These are phyloP conservation scores for Aporophyla nigra DNA, from an alignment of 2,888 invertebrate genomes.

Conservation along the genomic window DNA sequence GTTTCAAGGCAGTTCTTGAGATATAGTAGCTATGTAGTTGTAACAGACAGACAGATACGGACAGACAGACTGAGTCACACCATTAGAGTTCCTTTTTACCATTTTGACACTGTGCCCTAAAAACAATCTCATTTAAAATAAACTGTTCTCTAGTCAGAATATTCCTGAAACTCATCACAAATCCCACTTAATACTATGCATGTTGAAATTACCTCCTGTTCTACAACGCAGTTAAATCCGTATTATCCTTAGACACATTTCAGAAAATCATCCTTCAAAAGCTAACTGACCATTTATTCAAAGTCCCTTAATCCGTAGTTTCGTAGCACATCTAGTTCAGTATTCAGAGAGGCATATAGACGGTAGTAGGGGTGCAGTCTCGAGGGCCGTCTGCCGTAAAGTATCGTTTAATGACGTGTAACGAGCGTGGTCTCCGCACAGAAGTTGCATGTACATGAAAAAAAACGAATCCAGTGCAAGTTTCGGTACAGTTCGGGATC, in stretches of 20 bases:
- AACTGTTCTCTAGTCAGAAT: neutral
- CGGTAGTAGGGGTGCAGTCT: conserved; percentile 82
- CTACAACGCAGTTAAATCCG: neutral
- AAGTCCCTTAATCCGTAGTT: conserved; percentile 60
- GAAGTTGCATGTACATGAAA: conserved; percentile 81
- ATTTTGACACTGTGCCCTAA: too few relatives aligned
- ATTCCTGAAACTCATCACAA: neutral
- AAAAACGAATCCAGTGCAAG: conserved; percentile 67
- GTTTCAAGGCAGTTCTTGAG: too few relatives aligned
- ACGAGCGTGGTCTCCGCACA: conserved; percentile 86
- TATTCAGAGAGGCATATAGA: conserved; percentile 74
- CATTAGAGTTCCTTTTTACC: too few relatives aligned
- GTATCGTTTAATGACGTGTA: conserved; percentile 91
- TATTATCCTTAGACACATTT: conserved; percentile 2
- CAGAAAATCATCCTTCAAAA: conserved; percentile 38
- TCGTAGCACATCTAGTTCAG: conserved; percentile 74
- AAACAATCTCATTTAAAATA: too few relatives aligned
- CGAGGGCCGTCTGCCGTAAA: conserved; percentile 91
- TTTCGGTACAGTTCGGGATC: conserved; percentile 48
- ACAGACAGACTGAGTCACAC: too few relatives aligned
- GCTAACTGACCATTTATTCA: conserved; percentile 50
- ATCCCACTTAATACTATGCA: neutral
- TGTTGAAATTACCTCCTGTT: neutral
- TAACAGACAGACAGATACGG: too few relatives aligned
- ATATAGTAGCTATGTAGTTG: too few relatives aligned